phyloP scores from a whole-genome alignment of 1,140 invertebrate genomes.

The Monochamus saltuarius region DNA sequence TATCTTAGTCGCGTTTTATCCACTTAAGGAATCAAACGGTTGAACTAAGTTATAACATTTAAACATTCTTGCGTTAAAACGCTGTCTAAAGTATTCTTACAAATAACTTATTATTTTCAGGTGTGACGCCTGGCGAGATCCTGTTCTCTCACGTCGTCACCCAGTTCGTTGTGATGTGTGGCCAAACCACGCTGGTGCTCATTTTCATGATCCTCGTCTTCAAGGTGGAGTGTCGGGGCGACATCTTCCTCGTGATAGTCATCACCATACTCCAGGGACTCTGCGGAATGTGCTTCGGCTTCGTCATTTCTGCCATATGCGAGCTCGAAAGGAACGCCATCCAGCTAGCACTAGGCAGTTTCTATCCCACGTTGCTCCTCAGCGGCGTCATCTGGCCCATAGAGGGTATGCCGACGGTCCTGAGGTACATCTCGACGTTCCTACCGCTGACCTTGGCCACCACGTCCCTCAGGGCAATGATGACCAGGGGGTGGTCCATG shows the following conservation, averaged over 20 bases:
- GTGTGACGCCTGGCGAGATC: slow-evolving; percentile 86
- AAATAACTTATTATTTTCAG: slow-evolving; percentile 52
- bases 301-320: slow-evolving; percentile 91
- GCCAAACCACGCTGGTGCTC: slow-evolving; percentile 84
- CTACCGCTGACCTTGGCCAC: slow-evolving; percentile 90
- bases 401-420: slow-evolving; percentile 83
- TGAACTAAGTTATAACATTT: too few species aligned
- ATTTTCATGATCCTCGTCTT: slow-evolving; percentile 90
- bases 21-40: too few species aligned
- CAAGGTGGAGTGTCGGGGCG: slow-evolving; percentile 81
- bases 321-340: slow-evolving; percentile 92
- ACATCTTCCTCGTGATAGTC: slow-evolving; percentile 79
- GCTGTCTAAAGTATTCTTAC: too few species aligned
- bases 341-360: slow-evolving; percentile 89
- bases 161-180: slow-evolving; percentile 91
- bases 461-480: slow-evolving; percentile 82
- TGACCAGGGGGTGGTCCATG: slow-evolving; percentile 88
- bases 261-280: slow-evolving; percentile 84
- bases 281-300: slow-evolving; percentile 92
- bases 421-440: slow-evolving; percentile 79
- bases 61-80: too few species aligned
- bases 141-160: slow-evolving; percentile 89
- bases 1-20: too few species aligned
- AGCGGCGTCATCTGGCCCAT: slow-evolving; percentile 90
- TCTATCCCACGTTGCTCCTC: slow-evolving; percentile 89